A percentile compares a stretch with the other conserved stretches of the same genome.
Evolutionary conservation across 2,113 vertebrate genomes (phyloP).

Genomic region (Rhodinocichla rosea): DNA sequence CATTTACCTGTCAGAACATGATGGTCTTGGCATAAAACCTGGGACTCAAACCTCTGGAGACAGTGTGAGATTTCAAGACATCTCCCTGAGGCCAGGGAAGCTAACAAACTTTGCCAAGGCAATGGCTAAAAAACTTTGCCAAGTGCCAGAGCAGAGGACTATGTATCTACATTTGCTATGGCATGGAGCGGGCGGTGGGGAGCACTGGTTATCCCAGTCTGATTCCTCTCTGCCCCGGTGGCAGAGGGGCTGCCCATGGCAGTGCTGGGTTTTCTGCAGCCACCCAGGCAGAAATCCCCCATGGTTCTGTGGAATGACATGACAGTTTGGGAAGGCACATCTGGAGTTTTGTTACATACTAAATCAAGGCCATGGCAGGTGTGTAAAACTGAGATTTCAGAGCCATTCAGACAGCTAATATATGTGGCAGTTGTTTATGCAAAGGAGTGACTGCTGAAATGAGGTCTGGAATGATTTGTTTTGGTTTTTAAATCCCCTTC

Average conservation of each 20-base stretch:
- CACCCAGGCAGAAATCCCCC: neutral
- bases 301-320: accelerated
- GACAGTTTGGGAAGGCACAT: neutral
- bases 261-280: neutral
- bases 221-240: accelerated
- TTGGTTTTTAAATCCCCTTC: neutral
- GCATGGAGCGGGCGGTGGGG: neutral
- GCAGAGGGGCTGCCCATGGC: neutral
- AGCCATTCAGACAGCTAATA: neutral
- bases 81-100: neutral
- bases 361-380: conserved; percentile 1
- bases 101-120: neutral
- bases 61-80: neutral
- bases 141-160: neutral
- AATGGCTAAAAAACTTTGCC: neutral
- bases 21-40: neutral
- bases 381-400: conserved; percentile 29
- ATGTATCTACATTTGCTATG: accelerated
- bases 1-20: neutral
- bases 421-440: conserved; percentile 19
- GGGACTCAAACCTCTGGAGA: neutral
- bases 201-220: neutral
- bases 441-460: neutral
- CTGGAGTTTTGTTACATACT: neutral
- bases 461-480: neutral